Conservation (phyloP, 2,888 invertebrate genomes). For the Philhelius pedissequus region DNA sequence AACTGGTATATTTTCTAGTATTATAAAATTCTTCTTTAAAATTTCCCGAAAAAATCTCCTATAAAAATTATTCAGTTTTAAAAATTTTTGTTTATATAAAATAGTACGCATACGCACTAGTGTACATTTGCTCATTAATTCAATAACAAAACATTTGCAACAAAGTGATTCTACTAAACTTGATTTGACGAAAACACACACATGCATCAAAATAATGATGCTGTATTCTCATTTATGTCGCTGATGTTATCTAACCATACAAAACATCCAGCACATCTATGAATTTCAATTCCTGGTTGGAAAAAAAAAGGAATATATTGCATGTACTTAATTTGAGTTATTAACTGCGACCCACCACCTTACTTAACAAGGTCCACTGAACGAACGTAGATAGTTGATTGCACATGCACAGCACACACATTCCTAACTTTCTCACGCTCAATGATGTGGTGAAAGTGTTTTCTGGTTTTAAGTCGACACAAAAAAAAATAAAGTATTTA, state of each 20-base stretch:
- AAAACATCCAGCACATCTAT: not conserved
- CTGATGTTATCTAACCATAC: not conserved
- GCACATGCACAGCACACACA: not conserved
- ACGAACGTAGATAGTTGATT: not conserved
- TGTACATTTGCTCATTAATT: not conserved
- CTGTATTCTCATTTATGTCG: not conserved
- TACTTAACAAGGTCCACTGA: not conserved
- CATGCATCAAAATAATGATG: not conserved
- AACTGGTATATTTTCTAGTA: too few relatives aligned
- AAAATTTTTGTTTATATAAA: too few relatives aligned
- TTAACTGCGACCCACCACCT: slow-evolving; percentile 8
- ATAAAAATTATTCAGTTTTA: too few relatives aligned
- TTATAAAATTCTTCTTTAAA: too few relatives aligned
- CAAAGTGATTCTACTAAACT: not conserved
- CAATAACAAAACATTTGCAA: not conserved
- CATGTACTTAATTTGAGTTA: slow-evolving; percentile 6
- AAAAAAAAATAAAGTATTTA: not conserved
- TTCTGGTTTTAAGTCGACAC: not conserved
- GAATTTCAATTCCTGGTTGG: not conserved
- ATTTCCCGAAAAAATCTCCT: too few relatives aligned
- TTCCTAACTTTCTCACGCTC: slow-evolving; percentile 23
- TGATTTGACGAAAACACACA: not conserved
- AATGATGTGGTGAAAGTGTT: slow-evolving; percentile 25
- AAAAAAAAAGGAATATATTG: not conserved
- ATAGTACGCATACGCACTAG: not conserved